Percentiles rank a stretch among this genome's conserved stretches.
Evolutionary conservation across 2,888 invertebrate genomes (phyloP).

Genomic region (Strigamia crassipes): DNA sequence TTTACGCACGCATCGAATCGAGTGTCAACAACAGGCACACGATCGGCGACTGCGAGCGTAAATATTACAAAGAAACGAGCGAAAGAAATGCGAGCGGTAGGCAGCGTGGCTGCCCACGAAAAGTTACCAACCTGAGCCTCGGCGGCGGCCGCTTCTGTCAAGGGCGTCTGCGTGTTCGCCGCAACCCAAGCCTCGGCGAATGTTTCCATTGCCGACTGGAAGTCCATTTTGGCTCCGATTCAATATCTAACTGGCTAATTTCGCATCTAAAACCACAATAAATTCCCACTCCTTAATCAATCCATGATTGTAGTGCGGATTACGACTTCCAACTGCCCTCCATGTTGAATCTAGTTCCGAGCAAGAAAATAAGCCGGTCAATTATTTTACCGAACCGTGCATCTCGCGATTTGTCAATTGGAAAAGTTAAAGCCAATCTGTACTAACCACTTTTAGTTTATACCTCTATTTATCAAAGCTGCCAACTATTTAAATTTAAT

Average conservation of each 20-base stretch:
- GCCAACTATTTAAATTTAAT: no score
- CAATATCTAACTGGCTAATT: constrained; percentile 48
- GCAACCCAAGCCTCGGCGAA: constrained; percentile 98
- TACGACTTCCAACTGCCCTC: constrained; percentile 46
- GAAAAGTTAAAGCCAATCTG: no score
- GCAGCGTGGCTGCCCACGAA: constrained; percentile 35
- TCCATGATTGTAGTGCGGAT: constrained; percentile 45
- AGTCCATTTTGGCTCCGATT: constrained; percentile 73
- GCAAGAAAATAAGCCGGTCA: constrained; percentile 9
- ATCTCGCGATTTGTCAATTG: no score
- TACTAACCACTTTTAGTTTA: no score
- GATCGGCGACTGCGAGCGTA: background rate
- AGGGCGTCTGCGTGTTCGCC: constrained; percentile 70
- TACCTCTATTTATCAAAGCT: no score
- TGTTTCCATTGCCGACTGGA: constrained; percentile 98
- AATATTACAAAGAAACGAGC: background rate
- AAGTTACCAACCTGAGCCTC: constrained; percentile 49
- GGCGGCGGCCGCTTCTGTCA: constrained; percentile 54
- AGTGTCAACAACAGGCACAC: constrained; percentile 30
- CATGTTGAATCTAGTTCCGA: constrained; percentile 45
- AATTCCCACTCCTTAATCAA: constrained; percentile 48
- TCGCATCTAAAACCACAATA: constrained; percentile 48
- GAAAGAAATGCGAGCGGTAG: background rate
- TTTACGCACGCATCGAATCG: background rate
- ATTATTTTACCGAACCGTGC: background rate